Base-by-base conservation (phyloP, 2,888 invertebrate species). In the Ophion costatus region DNA sequence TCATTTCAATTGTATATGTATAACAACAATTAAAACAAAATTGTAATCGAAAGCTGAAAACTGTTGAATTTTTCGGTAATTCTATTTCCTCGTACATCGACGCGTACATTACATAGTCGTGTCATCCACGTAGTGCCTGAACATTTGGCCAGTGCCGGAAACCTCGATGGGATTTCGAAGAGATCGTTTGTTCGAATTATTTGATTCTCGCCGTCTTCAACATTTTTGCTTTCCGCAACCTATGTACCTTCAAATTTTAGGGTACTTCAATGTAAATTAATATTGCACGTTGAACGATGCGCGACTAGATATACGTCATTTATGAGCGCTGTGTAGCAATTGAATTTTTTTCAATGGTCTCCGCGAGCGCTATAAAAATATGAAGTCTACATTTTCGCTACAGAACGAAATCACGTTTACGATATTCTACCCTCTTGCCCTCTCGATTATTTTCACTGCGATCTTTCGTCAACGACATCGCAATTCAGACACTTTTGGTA, bases 261-360 rank as follows among this genome's bases (percentile, higher is more conserved):
- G 20, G 24, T 71, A n/a, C 42, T 22, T 17, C 82, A 42, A 56
- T 61, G 69, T 59, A 61, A 74, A 70, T 70, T 74, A 67, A 14
- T 74, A 80, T 74, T 74, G 79, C 83, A 75, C 70, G 69, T 71
- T 59, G 79, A 45, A 70, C 61, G 56, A 75, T 79, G 71, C 76
- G 76, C 76, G 83, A 83, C 83, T 80, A 83, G 80, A 80, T 59
- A 22, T 51, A 67, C 67, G 33, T 70, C 22, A 45, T 64, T 74
- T 20, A 24, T 66, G 33, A 66, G 64, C 51, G 38, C 70, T 66
- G 24, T 42, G 14, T 24, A 45, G 17, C 17, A 0, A 24, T 17
- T 63, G 7, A n/a, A 22, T 67, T 33, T 14, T n/a, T 59, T 57
- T 66, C 10, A 69, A 51, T 61, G 29, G 24, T 77, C 69, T 51